Evolutionary conservation across 2,888 invertebrate species (phyloP).

Genomic region (Embidobia sp.): DNA sequence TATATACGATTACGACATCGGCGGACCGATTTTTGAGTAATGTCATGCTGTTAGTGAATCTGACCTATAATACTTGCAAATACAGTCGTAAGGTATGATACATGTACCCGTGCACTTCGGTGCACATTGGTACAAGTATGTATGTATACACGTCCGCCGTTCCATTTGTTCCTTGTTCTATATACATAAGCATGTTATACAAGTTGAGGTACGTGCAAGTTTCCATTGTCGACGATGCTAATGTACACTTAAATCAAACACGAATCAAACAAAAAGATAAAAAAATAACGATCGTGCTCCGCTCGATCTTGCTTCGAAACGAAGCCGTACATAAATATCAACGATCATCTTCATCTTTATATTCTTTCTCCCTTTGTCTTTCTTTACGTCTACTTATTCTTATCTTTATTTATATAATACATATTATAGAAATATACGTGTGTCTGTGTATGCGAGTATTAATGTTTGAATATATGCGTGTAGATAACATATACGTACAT

Average conservation of each 20-base stretch:
- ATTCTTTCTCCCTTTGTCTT: conserved; percentile 6
- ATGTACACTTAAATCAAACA: conserved; percentile 50
- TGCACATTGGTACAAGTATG: background rate
- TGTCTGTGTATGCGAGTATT: background rate
- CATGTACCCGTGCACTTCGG: background rate
- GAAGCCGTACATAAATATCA: conserved; percentile 14
- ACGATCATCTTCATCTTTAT: conserved; percentile 9
- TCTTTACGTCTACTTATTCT: too few species aligned
- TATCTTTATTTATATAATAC: too few species aligned
- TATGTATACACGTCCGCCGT: conserved; percentile 40
- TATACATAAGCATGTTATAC: conserved; percentile 74
- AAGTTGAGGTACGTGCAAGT: conserved; percentile 69
- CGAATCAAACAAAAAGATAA: conserved; percentile 26
- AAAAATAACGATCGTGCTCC: conserved; percentile 22
- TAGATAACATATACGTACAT: background rate
- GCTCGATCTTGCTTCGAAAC: conserved; percentile 4
- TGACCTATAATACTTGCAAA: conserved; percentile 32
- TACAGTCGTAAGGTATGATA: conserved; percentile 29
- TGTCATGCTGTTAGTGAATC: conserved; percentile 80
- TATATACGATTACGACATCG: background rate
- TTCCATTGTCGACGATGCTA: conserved; percentile 55
- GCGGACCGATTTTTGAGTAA: conserved; percentile 62
- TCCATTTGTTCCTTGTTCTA: conserved; percentile 58
- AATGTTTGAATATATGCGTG: background rate
- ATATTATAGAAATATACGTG: conserved; percentile 17